A percentile compares a stretch with the other conserved stretches of the same genome.
Conservation (phyloP, 2,113 vertebrate genomes). For the Cyanoderma ruficeps region DNA sequence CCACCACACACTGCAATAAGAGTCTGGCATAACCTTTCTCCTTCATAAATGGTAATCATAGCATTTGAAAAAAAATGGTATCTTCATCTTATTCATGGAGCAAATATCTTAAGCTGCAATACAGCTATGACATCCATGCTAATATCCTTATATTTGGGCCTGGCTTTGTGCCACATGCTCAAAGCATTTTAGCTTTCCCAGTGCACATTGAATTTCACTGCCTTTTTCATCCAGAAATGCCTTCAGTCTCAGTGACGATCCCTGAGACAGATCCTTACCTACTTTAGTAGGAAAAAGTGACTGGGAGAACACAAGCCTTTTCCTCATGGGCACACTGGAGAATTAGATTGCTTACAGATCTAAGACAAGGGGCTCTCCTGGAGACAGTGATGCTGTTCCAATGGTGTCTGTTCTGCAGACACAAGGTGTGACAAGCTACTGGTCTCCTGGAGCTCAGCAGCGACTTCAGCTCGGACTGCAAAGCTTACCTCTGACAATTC, state of each 20-base stretch:
- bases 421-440: background rate
- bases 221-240: background rate
- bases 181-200: background rate
- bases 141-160: background rate
- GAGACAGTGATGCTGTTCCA: background rate
- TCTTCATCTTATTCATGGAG: background rate
- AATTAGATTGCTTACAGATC: background rate
- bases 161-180: background rate
- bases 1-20: background rate
- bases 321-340: background rate
- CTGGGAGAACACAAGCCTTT: background rate
- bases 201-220: background rate
- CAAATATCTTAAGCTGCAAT: slow-evolving; percentile 8
- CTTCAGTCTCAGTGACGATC: background rate
- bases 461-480: background rate
- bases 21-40: background rate
- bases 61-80: background rate
- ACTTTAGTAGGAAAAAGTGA: background rate
- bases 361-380: background rate
- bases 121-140: slow-evolving; percentile 1
- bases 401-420: background rate
- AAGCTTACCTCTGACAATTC: background rate
- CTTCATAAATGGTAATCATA: background rate
- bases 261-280: background rate
- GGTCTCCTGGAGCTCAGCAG: background rate